Conservation (phyloP, 1,140 invertebrate species). For the Sipha flava region DNA sequence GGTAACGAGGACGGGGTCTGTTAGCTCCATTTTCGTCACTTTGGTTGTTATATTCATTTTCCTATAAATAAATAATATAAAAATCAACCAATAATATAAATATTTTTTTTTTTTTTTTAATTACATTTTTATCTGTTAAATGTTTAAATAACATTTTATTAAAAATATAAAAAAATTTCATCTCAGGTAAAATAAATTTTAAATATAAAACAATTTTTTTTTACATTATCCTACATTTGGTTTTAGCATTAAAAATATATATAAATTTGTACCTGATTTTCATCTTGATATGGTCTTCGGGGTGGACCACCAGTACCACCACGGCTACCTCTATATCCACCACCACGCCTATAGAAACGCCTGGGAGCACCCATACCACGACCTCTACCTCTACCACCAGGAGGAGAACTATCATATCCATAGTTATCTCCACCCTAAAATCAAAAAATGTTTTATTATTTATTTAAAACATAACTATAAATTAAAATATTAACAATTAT, state of each 20-base stretch:
- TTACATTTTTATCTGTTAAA: not conserved
- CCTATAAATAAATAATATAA: not conserved
- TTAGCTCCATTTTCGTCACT: constrained; percentile 22
- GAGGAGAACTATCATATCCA: constrained; percentile 32
- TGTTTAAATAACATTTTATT: too few relatives aligned
- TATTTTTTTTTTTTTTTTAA: not conserved
- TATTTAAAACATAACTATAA: not conserved
- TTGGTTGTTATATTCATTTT: constrained; percentile 20
- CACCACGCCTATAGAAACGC: not conserved
- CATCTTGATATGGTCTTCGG: constrained; percentile 21
- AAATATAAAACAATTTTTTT: too few relatives aligned
- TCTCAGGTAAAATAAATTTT: too few relatives aligned
- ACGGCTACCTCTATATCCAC: not conserved
- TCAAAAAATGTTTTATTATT: not conserved
- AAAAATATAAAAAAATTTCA: too few relatives aligned
- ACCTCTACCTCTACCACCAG: constrained; percentile 32
- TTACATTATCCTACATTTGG: too few relatives aligned
- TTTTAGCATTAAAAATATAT: not conserved
- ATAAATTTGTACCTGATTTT: constrained; percentile 11
- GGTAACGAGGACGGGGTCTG: constrained; percentile 11
- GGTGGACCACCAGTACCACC: constrained; percentile 22
- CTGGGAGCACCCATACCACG: constrained; percentile 24
- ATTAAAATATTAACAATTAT: not conserved
- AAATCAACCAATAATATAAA: not conserved
- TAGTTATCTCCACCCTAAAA: constrained; percentile 25